These are phyloP conservation scores for Mareca strepera DNA, from an alignment of 2,797 vertebrate species.

Conservation along the genomic window DNA sequence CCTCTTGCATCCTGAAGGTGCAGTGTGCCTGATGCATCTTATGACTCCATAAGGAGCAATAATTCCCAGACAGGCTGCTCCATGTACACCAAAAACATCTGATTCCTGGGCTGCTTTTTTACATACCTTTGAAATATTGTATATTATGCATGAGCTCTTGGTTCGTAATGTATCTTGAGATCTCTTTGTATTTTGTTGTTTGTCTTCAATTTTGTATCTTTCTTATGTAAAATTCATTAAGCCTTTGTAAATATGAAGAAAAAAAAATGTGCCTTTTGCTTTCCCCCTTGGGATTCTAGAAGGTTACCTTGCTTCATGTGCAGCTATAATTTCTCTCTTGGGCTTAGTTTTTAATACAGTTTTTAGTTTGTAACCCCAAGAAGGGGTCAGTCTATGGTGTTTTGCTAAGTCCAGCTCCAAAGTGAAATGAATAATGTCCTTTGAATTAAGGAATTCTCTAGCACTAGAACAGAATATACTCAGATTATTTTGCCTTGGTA, in stretches of 20 bases:
- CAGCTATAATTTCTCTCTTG: not conserved
- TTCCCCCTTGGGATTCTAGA: constrained; percentile 43
- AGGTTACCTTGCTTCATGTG: constrained; percentile 55
- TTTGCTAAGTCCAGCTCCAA: not conserved
- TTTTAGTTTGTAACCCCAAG: not conserved
- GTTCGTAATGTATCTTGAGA: constrained; percentile 31
- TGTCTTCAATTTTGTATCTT: constrained; percentile 58
- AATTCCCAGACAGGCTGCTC: not conserved
- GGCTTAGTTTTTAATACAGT: constrained; percentile 2
- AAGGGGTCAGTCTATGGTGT: not conserved
- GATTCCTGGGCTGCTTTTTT: constrained; percentile 6
- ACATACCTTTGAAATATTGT: constrained; percentile 45
- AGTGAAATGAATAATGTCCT: not conserved
- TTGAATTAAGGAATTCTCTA: not conserved
- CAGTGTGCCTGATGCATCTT: not conserved
- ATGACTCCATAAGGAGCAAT: not conserved
- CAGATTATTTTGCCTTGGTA: not conserved
- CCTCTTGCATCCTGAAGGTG: not conserved
- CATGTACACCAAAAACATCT: not conserved
- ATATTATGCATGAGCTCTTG: constrained; percentile 49
- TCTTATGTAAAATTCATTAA: constrained; percentile 68
- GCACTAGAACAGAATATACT: not conserved
- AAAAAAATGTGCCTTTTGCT: constrained; percentile 27
- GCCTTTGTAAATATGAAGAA: constrained; percentile 39
- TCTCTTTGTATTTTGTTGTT: constrained; percentile 56